Conservation (phyloP, 2,797 vertebrate genomes). For the Sebastes aleutianus region DNA sequence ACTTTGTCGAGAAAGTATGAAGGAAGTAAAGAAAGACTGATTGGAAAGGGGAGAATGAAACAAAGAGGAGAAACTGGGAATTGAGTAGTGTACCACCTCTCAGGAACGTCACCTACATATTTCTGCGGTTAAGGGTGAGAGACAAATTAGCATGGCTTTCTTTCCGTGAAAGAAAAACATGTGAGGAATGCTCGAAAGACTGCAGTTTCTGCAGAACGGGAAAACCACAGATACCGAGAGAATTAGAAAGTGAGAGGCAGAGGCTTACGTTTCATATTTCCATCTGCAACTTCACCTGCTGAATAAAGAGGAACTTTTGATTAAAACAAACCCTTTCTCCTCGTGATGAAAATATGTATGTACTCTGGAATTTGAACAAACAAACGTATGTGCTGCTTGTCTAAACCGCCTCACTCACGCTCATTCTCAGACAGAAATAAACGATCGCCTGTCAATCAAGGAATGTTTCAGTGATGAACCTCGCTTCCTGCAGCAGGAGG, state of each 20-base stretch:
- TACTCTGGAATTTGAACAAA: conserved; percentile 32
- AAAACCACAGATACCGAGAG: conserved; percentile 40
- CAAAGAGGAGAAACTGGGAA: background rate
- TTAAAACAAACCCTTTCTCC: conserved; percentile 26
- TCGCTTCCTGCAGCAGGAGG: conserved; percentile 4
- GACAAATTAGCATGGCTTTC: conserved; percentile 50
- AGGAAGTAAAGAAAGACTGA: background rate
- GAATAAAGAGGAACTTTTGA: conserved; percentile 16
- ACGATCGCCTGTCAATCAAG: conserved; percentile 47
- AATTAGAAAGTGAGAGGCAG: background rate
- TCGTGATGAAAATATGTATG: conserved; percentile 18
- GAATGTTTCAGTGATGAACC: conserved; percentile 35
- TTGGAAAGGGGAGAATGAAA: background rate
- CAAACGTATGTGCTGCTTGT: conserved; percentile 37
- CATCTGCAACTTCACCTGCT: conserved; percentile 39
- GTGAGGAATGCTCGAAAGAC: conserved; percentile 58
- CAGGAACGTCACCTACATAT: conserved; percentile 35
- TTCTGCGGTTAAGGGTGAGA: conserved; percentile 40
- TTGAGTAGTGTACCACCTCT: background rate
- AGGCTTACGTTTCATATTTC: conserved; percentile 14
- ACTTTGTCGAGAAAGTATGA: background rate
- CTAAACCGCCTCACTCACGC: conserved; percentile 16
- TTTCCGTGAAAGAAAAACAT: conserved; percentile 54
- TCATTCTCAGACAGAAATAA: conserved; percentile 58
- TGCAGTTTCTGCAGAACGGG: conserved; percentile 27